Conservation (phyloP, 2,888 invertebrate genomes). For the Harpagoxenus sublaevis region DNA sequence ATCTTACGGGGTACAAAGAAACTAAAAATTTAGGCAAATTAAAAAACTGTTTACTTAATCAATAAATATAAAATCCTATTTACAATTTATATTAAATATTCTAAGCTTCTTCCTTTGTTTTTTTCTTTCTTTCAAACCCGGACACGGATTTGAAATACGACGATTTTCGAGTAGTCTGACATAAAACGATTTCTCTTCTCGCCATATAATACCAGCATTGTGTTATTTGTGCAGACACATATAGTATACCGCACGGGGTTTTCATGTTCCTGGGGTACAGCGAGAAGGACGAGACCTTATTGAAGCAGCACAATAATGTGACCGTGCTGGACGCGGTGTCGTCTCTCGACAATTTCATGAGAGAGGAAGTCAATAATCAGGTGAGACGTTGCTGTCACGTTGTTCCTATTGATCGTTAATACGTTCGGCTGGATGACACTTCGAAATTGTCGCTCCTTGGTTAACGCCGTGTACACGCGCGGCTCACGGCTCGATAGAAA, state of each 20-base stretch:
- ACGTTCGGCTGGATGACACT: neutral
- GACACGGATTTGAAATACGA: neutral
- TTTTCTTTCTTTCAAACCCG: neutral
- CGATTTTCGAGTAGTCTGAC: neutral
- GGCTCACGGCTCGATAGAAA: neutral
- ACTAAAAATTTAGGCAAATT: neutral
- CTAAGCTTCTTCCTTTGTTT: neutral
- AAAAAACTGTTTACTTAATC: neutral
- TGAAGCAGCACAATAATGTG: slow-evolving; percentile 93
- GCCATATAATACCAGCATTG: slow-evolving; percentile 13
- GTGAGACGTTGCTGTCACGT: slow-evolving; percentile 83
- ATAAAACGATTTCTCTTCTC: slow-evolving; percentile 6
- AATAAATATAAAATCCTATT: neutral
- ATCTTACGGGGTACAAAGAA: neutral
- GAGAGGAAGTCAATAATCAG: slow-evolving; percentile 91
- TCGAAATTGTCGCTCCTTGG: neutral
- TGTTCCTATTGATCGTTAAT: neutral
- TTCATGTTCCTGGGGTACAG: slow-evolving; percentile 96
- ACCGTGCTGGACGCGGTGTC: slow-evolving; percentile 95
- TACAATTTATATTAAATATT: neutral
- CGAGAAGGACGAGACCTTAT: slow-evolving; percentile 94
- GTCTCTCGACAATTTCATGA: slow-evolving; percentile 93
- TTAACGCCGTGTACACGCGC: neutral
- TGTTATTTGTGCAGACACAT: slow-evolving; percentile 88
- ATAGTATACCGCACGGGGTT: slow-evolving; percentile 93